Conservation (phyloP, 2,797 vertebrate genomes). For the Phaenicophaeus curvirostris region DNA sequence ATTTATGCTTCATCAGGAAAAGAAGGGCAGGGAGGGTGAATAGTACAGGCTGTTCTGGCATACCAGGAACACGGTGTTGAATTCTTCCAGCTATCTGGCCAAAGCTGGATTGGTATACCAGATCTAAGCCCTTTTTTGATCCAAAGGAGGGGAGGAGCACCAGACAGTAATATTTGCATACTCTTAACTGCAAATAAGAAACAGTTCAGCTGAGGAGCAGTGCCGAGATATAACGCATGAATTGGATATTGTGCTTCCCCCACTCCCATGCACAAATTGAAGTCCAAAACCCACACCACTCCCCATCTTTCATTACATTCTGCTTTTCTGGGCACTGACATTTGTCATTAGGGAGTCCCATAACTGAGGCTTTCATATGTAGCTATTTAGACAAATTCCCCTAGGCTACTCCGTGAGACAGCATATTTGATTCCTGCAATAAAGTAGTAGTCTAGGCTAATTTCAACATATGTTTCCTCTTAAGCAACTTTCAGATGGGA, state of each 20-base stretch:
- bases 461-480: not conserved
- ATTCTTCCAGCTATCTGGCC: slow-evolving; percentile 30
- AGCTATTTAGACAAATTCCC: not conserved
- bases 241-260: not conserved
- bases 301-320: not conserved
- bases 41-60: slow-evolving; percentile 66
- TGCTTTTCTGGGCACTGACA: not conserved
- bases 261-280: not conserved
- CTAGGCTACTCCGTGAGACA: fast-evolving
- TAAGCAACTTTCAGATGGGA: not conserved
- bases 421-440: not conserved
- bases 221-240: not conserved
- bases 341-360: not conserved
- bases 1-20: slow-evolving; percentile 68
- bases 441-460: not conserved
- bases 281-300: not conserved
- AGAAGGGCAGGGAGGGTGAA: slow-evolving; percentile 5
- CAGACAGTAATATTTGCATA: not conserved
- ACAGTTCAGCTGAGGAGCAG: not conserved
- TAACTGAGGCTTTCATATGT: not conserved
- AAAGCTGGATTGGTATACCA: slow-evolving; percentile 47
- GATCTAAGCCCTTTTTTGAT: not conserved
- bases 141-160: not conserved
- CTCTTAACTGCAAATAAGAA: not conserved
- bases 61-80: slow-evolving; percentile 49